phyloP scores from a whole-genome alignment of 2,888 invertebrate genomes.

The Altica lythri region DNA sequence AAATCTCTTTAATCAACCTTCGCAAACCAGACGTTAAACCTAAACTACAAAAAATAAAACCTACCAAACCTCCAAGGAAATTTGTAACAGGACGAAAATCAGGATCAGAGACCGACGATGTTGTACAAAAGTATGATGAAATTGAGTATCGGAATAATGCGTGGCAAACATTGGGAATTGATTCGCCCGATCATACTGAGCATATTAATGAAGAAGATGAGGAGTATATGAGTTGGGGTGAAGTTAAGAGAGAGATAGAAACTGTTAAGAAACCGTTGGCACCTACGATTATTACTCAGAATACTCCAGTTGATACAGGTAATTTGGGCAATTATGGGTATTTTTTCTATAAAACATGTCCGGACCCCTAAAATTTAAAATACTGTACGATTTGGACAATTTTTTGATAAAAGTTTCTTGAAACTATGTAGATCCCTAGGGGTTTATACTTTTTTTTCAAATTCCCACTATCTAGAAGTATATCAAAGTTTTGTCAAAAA shows the following conservation, averaged over 20 bases:
- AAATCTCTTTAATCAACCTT: background rate
- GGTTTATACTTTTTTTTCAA: too few species aligned
- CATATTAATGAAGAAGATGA: constrained; percentile 53
- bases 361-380: too few species aligned
- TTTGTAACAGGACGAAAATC: constrained; percentile 29
- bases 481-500: too few species aligned
- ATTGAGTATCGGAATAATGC: constrained; percentile 79
- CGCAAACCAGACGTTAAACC: constrained; percentile 16
- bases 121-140: constrained; percentile 72
- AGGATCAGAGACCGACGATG: constrained; percentile 45
- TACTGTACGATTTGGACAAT: too few species aligned
- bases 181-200: constrained; percentile 75
- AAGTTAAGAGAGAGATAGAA: constrained; percentile 48
- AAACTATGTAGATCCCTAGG: too few species aligned
- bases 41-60: constrained; percentile 27
- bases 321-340: too few species aligned
- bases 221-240: constrained; percentile 57
- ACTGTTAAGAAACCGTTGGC: constrained; percentile 50
- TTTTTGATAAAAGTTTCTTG: too few species aligned
- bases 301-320: constrained; percentile 35
- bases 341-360: too few species aligned
- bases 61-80: constrained; percentile 56
- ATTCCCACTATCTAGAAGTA: too few species aligned
- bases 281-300: constrained; percentile 62
- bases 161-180: constrained; percentile 79